These are phyloP conservation scores for Callipepla californica DNA, from an alignment of 2,113 vertebrate species.

Conservation along the genomic window DNA sequence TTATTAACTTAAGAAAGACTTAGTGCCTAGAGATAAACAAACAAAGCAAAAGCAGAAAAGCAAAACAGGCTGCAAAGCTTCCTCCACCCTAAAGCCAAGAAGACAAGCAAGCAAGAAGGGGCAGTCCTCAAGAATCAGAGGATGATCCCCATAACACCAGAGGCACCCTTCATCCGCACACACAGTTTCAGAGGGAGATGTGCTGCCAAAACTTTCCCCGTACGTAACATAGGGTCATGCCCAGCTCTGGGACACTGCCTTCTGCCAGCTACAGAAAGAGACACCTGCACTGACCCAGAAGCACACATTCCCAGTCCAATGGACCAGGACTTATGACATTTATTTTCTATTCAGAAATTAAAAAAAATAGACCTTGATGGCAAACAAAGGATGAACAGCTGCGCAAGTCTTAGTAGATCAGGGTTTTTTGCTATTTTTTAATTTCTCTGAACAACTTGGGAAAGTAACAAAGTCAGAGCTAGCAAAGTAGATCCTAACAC, in stretches of 20 bases:
- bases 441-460: background rate
- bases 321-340: background rate
- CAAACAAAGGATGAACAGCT: background rate
- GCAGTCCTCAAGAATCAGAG: rapidly evolving
- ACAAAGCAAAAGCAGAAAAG: background rate
- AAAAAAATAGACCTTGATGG: background rate
- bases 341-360: background rate
- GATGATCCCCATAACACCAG: background rate
- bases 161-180: background rate
- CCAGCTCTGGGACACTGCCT: background rate
- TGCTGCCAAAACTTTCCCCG: rapidly evolving
- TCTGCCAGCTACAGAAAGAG: background rate
- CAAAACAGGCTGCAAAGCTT: background rate
- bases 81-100: background rate
- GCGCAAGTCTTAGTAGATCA: background rate
- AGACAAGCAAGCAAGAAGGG: rapidly evolving
- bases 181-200: background rate
- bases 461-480: background rate
- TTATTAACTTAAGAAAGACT: background rate
- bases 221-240: rapidly evolving
- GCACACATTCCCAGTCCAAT: rapidly evolving
- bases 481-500: background rate
- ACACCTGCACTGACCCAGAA: background rate
- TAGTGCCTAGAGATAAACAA: background rate
- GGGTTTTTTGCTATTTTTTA: background rate